Evolutionary conservation across 2,888 invertebrate genomes (phyloP), one percentile per base, ranked within the genome.

Genomic region (Drosophila limbata): DNA sequence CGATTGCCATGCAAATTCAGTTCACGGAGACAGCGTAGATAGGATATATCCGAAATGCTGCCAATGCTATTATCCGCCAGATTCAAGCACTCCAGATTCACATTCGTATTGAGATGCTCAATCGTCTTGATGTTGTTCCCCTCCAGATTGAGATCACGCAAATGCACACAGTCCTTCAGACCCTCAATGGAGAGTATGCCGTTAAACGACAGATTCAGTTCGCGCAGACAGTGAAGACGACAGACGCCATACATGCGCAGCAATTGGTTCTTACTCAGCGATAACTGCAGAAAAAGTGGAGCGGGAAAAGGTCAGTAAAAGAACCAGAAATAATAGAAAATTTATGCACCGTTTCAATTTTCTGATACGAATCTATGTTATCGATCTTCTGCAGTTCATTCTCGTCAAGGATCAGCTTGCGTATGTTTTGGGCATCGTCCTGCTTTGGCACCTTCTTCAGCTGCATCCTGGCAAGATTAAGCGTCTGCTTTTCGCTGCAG

Each of bases 81-180:
- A 93, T 98, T 98, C 81, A 98, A 93, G 91, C 96, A 95, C 91
- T 97, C 96, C 91, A 98, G 93, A 90, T 96, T 95, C 48, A 95
- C 93, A 91, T 97, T 98, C 81, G 95, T 95, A 89, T 96, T 96
- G 75, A 98, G 93, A 93, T 97, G 97, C 90, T 98, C 98, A 90
- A 98, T 96, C n/a, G 95, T 95, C 94, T 98, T 98, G 84, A 98
- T 96, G 90, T 96, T 97, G 93, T 98, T 98, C 73, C 96, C 97
- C 92, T 96, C 95, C 73, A 98, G 93, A 93, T 97, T 97, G 56
- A 98, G 93, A 90, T 96, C 96, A 90, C 95, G 95, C 68, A 98
- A 93, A 89, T 96, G 95, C 57, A 94, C 94, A 77, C 98, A 94
- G 69, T 97, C 97, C 91, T 97, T 97, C 13, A 98, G 93, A 10